phyloP scores from a whole-genome alignment of 1,140 invertebrate genomes.

The Cherax quadricarinatus region DNA sequence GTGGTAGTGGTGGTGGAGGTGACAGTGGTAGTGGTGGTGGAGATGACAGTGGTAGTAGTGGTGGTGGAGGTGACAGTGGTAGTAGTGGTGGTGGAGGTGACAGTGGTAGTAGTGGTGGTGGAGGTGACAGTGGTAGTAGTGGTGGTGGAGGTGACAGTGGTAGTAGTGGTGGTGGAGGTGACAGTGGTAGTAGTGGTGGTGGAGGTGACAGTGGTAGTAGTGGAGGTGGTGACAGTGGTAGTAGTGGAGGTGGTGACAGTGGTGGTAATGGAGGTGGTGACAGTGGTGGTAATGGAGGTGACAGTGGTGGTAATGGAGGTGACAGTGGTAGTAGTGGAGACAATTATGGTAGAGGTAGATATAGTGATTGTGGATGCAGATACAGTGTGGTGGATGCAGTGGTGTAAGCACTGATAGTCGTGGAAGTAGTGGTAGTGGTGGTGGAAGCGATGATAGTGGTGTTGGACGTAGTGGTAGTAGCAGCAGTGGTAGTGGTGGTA shows the following conservation, averaged over 20 bases:
- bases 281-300: no score
- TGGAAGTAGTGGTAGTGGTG: neutral
- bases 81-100: constrained; percentile 7
- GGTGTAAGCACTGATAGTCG: neutral
- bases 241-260: no score
- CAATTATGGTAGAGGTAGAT: no score
- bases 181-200: neutral
- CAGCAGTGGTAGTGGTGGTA: neutral
- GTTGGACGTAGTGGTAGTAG: no score
- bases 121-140: neutral
- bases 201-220: neutral
- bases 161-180: neutral
- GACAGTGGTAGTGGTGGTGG: no score
- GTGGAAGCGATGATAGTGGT: neutral
- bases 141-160: neutral
- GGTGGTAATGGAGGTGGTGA: no score
- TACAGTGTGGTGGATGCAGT: neutral
- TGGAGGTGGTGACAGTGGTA: no score
- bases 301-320: no score
- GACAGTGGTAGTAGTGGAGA: no score
- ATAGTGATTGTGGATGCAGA: neutral
- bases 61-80: neutral
- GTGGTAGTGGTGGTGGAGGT: neutral
- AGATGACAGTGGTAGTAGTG: no score
- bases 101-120: neutral